Evolutionary conservation across 2,888 invertebrate species (phyloP), one percentile per base, ranked within the genome.

Genomic region (Mellilla xanthometata): DNA sequence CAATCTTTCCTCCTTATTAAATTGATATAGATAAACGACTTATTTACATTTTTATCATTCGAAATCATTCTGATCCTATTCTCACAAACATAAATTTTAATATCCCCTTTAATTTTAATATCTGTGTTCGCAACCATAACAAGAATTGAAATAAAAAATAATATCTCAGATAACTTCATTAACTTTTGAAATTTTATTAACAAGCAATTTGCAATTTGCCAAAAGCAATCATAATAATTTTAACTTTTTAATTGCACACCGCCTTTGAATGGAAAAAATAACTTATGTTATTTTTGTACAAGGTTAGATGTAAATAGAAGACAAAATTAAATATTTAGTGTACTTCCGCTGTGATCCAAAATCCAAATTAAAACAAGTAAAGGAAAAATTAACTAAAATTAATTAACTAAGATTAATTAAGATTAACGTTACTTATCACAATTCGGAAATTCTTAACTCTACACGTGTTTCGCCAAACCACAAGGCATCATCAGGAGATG

Each of bases 181-280:
- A 43, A 24, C 12, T 31, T 38, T 43, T 23, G 13, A 52, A 60
- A 52, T 48, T 56, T 62, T 60, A 71, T 67, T 66, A 65, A 64
- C 55, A 76, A 66, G 73, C 82, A 80, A 82, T 87, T 81, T 75
- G 80, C 83, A 84, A 85, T 86, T 81, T 84, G 82, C 85, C 84
- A 84, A 81, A 85, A 78, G 74, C 82, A 85, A 87, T 88, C 83
- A 83, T 76, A 85, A 86, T 88, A 84, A 85, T 80, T 85, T 83
- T 81, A 72, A 76, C 73, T 76, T 76, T 59, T 84, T 86, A 87
- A 87, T 86, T 84, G 81, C 64, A 70, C 58, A 56, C 57, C 60
- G 69, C 75, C 68, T 58, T 58, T 49, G 42, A 58, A 62, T 61
- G 59, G 52, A 58, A 64, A 54, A 57, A 50, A 52, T 11, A 56